A percentile compares a stretch with the other conserved stretches of the same genome.
Evolutionary conservation across 2,888 invertebrate genomes (phyloP).

Genomic region (Endomychus coccineus): DNA sequence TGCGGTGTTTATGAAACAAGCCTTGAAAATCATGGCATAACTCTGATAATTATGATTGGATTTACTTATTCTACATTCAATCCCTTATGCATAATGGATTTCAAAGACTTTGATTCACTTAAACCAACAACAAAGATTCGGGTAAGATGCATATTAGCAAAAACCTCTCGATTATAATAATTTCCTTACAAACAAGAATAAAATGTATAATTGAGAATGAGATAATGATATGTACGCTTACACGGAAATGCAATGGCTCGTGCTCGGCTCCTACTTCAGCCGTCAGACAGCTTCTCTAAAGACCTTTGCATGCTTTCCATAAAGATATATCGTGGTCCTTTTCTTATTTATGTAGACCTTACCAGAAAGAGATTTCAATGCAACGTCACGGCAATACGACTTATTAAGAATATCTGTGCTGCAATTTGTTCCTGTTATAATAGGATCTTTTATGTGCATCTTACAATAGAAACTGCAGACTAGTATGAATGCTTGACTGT

Average conservation of each 20-base stretch:
- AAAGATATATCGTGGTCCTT: slow-evolving; percentile 6
- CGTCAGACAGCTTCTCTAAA: slow-evolving; percentile 14
- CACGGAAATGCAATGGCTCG: slow-evolving; percentile 18
- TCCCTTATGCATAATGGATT: too few species aligned
- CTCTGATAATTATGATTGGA: too few species aligned
- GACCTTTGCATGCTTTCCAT: slow-evolving; percentile 7
- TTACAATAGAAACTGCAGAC: slow-evolving; percentile 14
- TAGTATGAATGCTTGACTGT: slow-evolving; percentile 30
- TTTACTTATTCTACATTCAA: too few species aligned
- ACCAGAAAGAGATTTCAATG: slow-evolving; percentile 12
- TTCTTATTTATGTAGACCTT: slow-evolving; percentile 3
- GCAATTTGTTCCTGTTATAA: slow-evolving; percentile 13
- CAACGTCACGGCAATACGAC: slow-evolving; percentile 1
- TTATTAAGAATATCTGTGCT: slow-evolving; percentile 2
- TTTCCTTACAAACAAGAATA: too few species aligned
- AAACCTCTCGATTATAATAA: too few species aligned
- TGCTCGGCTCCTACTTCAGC: slow-evolving; percentile 15
- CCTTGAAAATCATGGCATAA: too few species aligned
- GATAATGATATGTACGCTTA: slow-evolving; percentile 7
- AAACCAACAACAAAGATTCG: too few species aligned
- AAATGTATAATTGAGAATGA: too few species aligned
- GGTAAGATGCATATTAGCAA: too few species aligned
- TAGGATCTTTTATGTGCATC: slow-evolving; percentile 11
- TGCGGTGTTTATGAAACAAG: too few species aligned
- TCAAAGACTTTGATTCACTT: too few species aligned